These are phyloP conservation scores for Sebastes oblongus DNA, from an alignment of 2,797 vertebrate species.

Conservation along the genomic window DNA sequence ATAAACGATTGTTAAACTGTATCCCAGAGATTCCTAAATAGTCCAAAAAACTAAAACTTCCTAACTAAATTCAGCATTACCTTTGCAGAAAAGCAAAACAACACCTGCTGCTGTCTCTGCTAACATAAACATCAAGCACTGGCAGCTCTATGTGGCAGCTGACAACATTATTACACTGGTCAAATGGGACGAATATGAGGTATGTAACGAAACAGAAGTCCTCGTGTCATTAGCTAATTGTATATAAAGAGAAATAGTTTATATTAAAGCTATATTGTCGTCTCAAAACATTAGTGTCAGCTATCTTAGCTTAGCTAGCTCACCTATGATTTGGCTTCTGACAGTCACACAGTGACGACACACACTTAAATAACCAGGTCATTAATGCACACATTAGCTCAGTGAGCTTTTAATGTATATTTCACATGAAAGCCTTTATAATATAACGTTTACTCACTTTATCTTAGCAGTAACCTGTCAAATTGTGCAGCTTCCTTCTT, in stretches of 20 bases:
- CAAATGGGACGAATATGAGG: accelerated
- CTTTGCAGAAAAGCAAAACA: not conserved
- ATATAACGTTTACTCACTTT: not conserved
- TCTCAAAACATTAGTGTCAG: not conserved
- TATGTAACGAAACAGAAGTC: not conserved
- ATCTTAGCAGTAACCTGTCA: conserved; percentile 44
- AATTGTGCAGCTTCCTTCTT: conserved; percentile 54
- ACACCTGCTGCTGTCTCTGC: conserved; percentile 13
- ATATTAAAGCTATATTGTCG: not conserved
- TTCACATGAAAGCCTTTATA: not conserved
- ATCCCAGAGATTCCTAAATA: not conserved
- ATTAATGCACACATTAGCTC: accelerated
- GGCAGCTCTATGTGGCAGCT: not conserved
- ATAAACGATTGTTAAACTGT: accelerated
- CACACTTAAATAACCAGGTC: not conserved
- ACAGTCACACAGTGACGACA: not conserved
- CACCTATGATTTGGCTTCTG: not conserved
- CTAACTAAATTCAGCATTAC: not conserved
- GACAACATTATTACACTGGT: no score
- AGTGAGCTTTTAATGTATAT: not conserved
- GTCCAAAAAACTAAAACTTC: not conserved
- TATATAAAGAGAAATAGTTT: accelerated
- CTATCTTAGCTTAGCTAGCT: conserved; percentile 45
- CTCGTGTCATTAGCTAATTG: not conserved
- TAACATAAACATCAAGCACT: not conserved